Evolutionary conservation across 2,797 vertebrate genomes (phyloP).

Genomic region (Simalia tracyae): DNA sequence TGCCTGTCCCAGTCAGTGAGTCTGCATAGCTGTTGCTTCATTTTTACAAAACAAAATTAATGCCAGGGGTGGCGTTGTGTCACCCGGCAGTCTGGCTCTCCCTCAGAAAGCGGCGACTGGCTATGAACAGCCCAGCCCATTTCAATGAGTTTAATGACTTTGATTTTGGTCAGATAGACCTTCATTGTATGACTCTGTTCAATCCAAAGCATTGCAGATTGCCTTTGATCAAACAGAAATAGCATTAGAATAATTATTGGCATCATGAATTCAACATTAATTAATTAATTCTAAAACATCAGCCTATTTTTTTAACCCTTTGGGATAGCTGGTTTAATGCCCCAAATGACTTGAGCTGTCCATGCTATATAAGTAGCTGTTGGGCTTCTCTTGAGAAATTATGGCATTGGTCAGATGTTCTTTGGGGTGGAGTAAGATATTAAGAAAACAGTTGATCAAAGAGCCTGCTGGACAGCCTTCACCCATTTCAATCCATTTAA

Average conservation of each 20-base stretch:
- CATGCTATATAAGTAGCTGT: conserved; percentile 6
- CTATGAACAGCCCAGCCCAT: background rate
- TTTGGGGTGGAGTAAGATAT: conserved; percentile 28
- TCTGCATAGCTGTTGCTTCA: conserved; percentile 24
- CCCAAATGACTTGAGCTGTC: background rate
- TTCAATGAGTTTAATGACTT: background rate
- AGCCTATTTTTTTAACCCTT: conserved; percentile 12
- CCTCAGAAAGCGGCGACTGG: accelerated
- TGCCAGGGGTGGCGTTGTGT: conserved; percentile 34
- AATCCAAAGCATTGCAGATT: background rate
- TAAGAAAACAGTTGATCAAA: background rate
- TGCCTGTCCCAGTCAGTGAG: conserved; percentile 10
- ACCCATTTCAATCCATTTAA: background rate
- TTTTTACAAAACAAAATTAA: conserved; percentile 27
- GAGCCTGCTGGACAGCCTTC: background rate
- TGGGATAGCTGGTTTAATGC: conserved; percentile 54
- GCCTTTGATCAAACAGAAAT: conserved; percentile 37
- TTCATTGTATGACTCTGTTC: conserved; percentile 16
- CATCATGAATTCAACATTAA: background rate
- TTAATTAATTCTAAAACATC: conserved; percentile 62
- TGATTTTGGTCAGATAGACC: conserved; percentile 39
- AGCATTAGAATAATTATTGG: conserved; percentile 32
- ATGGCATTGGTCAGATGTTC: background rate
- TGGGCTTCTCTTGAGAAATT: conserved; percentile 42
- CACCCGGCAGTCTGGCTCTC: background rate